Conservation (phyloP, 2,797 vertebrate species). For the Centropyge bicolor region DNA sequence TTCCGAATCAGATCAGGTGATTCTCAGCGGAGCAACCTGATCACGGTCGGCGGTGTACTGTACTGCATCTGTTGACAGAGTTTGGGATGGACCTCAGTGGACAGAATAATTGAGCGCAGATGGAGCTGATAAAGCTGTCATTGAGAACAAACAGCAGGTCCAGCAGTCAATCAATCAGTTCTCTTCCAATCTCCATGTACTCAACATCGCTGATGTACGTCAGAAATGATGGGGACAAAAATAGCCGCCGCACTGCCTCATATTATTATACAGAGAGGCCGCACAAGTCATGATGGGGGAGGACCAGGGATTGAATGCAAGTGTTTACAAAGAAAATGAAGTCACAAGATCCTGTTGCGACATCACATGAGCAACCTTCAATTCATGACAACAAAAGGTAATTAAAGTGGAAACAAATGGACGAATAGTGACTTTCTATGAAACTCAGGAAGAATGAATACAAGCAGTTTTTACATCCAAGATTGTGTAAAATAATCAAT, state of each 20-base stretch:
- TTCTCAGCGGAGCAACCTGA: conserved; percentile 75
- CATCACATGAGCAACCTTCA: conserved; percentile 65
- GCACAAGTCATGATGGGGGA: conserved; percentile 7
- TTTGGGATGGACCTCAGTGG: conserved; percentile 54
- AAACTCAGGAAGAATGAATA: not conserved
- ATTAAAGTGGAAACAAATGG: conserved; percentile 24
- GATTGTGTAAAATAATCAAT: not conserved
- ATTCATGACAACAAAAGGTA: conserved; percentile 20
- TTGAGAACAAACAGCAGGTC: conserved; percentile 56
- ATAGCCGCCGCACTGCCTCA: conserved; percentile 53
- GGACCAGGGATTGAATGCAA: conserved; percentile 6
- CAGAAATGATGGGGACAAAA: conserved; percentile 43
- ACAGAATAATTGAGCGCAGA: conserved; percentile 65
- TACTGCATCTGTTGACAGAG: conserved; percentile 62
- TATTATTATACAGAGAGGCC: conserved; percentile 46
- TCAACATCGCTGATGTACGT: conserved; percentile 10
- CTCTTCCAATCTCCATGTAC: conserved; percentile 31
- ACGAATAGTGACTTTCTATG: not conserved
- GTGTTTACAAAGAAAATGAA: conserved; percentile 46
- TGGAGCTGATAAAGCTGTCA: conserved; percentile 67
- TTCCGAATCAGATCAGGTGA: conserved; percentile 81
- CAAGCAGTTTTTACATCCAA: not conserved
- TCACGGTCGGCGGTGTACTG: conserved; percentile 58
- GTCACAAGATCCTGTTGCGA: conserved; percentile 65
- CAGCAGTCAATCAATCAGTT: conserved; percentile 57